Conservation (phyloP, 2,888 invertebrate species). For the Oconnorella tubifera region DNA sequence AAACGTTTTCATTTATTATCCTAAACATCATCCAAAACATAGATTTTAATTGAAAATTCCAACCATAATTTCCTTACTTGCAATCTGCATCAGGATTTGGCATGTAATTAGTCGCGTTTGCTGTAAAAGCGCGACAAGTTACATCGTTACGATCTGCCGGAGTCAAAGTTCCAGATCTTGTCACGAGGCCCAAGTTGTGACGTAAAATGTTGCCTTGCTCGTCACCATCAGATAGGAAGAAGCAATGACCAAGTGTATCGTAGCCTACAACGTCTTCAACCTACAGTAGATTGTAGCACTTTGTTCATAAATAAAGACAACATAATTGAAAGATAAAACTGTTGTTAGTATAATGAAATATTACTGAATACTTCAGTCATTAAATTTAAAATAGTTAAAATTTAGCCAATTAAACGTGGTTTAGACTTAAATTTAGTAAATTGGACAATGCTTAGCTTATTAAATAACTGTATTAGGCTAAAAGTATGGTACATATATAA, state of each 20-base stretch:
- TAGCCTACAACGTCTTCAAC: conserved; percentile 45
- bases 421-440: too few species aligned
- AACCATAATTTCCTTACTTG: conserved; percentile 17
- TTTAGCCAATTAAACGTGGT: too few species aligned
- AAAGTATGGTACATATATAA: too few species aligned
- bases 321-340: too few species aligned
- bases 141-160: conserved; percentile 29
- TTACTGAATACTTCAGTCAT: too few species aligned
- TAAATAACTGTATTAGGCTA: too few species aligned
- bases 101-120: conserved; percentile 19
- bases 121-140: conserved; percentile 20
- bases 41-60: neutral
- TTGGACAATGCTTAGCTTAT: too few species aligned
- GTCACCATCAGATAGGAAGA: conserved; percentile 48
- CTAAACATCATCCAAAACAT: neutral
- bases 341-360: too few species aligned
- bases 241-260: conserved; percentile 45
- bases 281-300: conserved; percentile 31
- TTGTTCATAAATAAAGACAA: too few species aligned
- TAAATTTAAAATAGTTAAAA: too few species aligned
- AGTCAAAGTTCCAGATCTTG: conserved; percentile 28
- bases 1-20: too few species aligned
- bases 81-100: conserved; percentile 25
- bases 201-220: conserved; percentile 40
- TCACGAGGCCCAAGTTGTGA: conserved; percentile 39